Conservation (phyloP, 2,113 vertebrate genomes). For the Cromileptes altivelis region DNA sequence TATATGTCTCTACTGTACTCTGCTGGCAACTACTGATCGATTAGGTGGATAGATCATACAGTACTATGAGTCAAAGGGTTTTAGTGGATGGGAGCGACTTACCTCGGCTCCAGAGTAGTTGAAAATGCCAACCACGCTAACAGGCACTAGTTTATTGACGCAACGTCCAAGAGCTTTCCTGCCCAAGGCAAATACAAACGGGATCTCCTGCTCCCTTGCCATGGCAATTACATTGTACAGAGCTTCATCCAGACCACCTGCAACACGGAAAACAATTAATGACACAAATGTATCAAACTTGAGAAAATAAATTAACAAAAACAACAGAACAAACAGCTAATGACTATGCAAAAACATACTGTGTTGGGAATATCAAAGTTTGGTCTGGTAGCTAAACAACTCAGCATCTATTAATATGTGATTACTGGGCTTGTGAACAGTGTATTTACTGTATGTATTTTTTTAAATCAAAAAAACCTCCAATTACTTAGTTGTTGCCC, state of each 20-base stretch:
- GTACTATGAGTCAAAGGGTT: not conserved
- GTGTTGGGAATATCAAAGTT: not conserved
- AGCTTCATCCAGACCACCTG: slow-evolving; percentile 97
- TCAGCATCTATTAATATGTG: not conserved
- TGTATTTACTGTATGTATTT: no score
- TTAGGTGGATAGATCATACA: not conserved
- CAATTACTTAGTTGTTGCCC: not conserved
- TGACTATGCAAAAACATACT: not conserved
- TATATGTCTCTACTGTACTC: not conserved
- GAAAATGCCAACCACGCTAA: slow-evolving; percentile 98
- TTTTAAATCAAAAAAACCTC: not conserved
- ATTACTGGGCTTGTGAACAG: not conserved
- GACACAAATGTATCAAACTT: not conserved
- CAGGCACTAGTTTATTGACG: slow-evolving; percentile 98
- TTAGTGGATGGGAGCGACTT: slow-evolving; percentile 31
- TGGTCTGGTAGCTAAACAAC: not conserved
- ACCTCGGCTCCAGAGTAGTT: slow-evolving; percentile 98
- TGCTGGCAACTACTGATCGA: not conserved
- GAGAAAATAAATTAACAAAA: not conserved
- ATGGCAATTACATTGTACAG: slow-evolving; percentile 98
- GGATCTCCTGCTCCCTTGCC: slow-evolving; percentile 98
- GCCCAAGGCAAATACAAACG: slow-evolving; percentile 97
- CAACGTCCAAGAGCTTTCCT: slow-evolving; percentile 97
- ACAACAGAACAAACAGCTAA: not conserved
- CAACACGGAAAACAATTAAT: slow-evolving; percentile 35